Evolutionary conservation across 2,888 invertebrate genomes (phyloP).

Genomic region (Apocheima hispidaria): DNA sequence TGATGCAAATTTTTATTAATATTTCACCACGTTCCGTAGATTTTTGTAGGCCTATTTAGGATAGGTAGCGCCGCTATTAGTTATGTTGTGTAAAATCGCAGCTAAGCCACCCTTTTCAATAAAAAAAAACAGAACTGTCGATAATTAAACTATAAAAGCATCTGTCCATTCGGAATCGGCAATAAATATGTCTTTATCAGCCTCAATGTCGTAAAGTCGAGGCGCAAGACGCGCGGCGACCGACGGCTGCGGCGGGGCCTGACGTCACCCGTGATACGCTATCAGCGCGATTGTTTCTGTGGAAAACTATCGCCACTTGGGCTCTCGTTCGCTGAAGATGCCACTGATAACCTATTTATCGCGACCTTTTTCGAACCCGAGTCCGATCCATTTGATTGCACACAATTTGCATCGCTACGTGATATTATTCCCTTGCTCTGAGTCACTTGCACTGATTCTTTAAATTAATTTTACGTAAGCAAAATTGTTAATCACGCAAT

Average conservation of each 20-base stretch:
- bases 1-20: not conserved
- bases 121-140: conserved; percentile 6
- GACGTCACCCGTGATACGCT: conserved; percentile 77
- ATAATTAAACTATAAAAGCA: conserved; percentile 28
- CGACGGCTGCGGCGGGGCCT: conserved; percentile 49
- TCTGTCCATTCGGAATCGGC: conserved; percentile 59
- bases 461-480: not conserved
- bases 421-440: conserved; percentile 8
- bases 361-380: conserved; percentile 26
- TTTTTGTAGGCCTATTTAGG: conserved; percentile 11
- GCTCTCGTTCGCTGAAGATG: conserved; percentile 38
- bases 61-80: not conserved
- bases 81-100: not conserved
- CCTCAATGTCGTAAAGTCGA: conserved; percentile 76
- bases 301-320: conserved; percentile 53
- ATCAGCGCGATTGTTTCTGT: conserved; percentile 63
- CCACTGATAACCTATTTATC: conserved; percentile 45
- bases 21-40: not conserved
- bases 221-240: conserved; percentile 44
- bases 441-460: conserved; percentile 2
- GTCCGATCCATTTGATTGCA: conserved; percentile 33
- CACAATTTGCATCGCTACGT: conserved; percentile 27
- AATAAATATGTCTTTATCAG: conserved; percentile 72
- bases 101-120: not conserved
- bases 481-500: conserved; percentile 18